These are phyloP conservation scores for Morus bassanus DNA, from an alignment of 2,797 vertebrate species.

Conservation along the genomic window DNA sequence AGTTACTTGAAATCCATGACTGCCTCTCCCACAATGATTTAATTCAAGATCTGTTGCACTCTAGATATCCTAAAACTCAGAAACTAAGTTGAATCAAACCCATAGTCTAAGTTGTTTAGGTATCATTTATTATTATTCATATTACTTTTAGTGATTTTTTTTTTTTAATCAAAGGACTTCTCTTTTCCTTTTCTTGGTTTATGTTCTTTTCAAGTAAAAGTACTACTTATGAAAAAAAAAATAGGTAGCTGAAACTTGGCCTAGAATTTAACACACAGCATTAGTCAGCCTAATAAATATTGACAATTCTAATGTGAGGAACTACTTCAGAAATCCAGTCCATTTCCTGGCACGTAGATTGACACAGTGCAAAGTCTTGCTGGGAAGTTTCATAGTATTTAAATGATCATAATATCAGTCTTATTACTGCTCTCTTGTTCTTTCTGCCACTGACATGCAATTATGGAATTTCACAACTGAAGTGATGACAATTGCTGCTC, in stretches of 20 bases:
- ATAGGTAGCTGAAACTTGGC: not conserved
- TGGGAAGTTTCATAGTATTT: not conserved
- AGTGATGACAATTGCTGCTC: conserved; percentile 46
- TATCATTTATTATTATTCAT: not conserved
- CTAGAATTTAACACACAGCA: not conserved
- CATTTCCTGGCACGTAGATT: not conserved
- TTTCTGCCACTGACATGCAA: conserved; percentile 52
- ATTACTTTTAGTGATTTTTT: fast-evolving
- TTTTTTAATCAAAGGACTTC: not conserved
- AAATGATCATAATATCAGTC: not conserved
- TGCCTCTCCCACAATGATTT: not conserved
- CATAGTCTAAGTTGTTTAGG: not conserved
- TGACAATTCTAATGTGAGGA: not conserved
- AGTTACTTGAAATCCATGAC: not conserved
- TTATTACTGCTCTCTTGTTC: conserved; percentile 8
- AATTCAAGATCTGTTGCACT: not conserved
- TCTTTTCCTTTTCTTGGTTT: not conserved
- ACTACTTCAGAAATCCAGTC: not conserved
- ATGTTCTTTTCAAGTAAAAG: not conserved
- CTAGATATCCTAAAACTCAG: not conserved
- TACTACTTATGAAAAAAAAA: not conserved
- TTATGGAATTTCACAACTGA: conserved; percentile 62
- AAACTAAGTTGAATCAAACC: not conserved
- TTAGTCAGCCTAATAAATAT: not conserved
- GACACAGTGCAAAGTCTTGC: not conserved